Evolutionary conservation across 2,888 invertebrate genomes (phyloP).

Genomic region (Apamea crenata): DNA sequence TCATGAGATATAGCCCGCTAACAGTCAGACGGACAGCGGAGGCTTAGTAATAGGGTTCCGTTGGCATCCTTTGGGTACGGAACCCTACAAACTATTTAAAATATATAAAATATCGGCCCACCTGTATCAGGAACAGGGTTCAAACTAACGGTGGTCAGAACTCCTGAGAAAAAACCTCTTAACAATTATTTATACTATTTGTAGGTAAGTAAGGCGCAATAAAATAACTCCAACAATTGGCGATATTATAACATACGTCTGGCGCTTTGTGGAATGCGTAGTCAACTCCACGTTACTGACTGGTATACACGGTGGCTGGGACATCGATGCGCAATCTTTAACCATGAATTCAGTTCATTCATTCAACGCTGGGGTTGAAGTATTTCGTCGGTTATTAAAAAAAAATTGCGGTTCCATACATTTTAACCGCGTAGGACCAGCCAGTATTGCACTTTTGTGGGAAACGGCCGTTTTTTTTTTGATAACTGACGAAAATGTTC

Average conservation of each 20-base stretch:
- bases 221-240: not conserved
- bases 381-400: too few species aligned
- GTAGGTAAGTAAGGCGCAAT: not conserved
- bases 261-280: too few species aligned
- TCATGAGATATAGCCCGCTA: not conserved
- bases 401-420: too few species aligned
- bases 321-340: too few species aligned
- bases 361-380: too few species aligned
- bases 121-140: not conserved
- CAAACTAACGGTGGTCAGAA: not conserved
- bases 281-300: too few species aligned
- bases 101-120: not conserved
- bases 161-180: not conserved
- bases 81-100: not conserved
- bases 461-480: too few species aligned
- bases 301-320: too few species aligned
- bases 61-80: not conserved
- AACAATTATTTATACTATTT: not conserved
- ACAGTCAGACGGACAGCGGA: not conserved
- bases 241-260: not conserved
- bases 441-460: too few species aligned
- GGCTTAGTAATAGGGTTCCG: not conserved
- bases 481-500: too few species aligned
- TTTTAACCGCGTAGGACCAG: too few species aligned
- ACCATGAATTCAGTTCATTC: too few species aligned